Evolutionary conservation across 2,113 vertebrate species (phyloP).

Genomic region (Zingel zingel): DNA sequence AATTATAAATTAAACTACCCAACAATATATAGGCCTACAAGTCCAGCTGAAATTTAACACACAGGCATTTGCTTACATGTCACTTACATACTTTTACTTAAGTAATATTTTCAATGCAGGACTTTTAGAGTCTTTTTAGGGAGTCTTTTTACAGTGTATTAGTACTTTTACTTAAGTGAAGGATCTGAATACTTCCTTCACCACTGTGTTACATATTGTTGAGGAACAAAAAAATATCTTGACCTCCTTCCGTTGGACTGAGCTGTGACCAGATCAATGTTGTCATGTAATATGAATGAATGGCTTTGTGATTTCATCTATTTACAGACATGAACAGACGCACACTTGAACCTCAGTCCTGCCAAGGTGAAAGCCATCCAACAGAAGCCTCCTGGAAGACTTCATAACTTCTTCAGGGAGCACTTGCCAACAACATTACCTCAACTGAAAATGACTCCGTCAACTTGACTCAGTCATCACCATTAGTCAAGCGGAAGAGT

Average conservation of each 20-base stretch:
- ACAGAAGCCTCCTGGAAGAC: slow-evolving; percentile 25
- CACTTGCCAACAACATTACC: slow-evolving; percentile 45
- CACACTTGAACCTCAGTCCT: not conserved
- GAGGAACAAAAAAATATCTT: not conserved
- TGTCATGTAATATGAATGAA: not conserved
- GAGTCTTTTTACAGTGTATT: too few relatives aligned
- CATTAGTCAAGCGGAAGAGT: slow-evolving; percentile 73
- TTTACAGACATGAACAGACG: slow-evolving; percentile 38
- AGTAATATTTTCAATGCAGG: too few relatives aligned
- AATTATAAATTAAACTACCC: too few relatives aligned
- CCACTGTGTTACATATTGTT: not conserved
- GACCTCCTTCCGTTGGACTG: not conserved
- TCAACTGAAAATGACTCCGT: slow-evolving; percentile 58
- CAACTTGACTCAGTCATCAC: slow-evolving; percentile 62
- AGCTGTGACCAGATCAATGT: not conserved
- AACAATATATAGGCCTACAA: too few relatives aligned
- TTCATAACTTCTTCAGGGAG: slow-evolving; percentile 49
- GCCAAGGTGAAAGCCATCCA: slow-evolving; percentile 13
- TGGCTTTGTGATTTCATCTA: not conserved
- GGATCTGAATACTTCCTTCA: too few relatives aligned
- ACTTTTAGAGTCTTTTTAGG: too few relatives aligned
- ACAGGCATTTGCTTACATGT: too few relatives aligned
- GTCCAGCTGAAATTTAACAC: too few relatives aligned
- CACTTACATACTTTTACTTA: too few relatives aligned
- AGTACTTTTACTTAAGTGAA: too few relatives aligned